These are phyloP conservation scores for Maccullochella peelii DNA, from an alignment of 2,113 vertebrate species.

Conservation along the genomic window DNA sequence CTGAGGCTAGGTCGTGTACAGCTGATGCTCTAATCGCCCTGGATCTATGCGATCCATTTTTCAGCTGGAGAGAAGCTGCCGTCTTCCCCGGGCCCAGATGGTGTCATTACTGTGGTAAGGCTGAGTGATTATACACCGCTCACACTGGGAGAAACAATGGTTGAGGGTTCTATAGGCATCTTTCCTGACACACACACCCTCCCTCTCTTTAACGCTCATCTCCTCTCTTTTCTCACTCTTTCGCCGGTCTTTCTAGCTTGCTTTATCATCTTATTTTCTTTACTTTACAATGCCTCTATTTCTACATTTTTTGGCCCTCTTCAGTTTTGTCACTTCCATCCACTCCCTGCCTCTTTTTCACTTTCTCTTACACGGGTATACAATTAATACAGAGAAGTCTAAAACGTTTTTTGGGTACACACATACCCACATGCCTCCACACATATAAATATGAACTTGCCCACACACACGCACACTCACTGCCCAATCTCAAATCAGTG, in stretches of 20 bases:
- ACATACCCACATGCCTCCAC: not conserved
- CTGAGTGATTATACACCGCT: constrained; percentile 84
- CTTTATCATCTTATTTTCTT: constrained; percentile 23
- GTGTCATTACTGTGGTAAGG: constrained; percentile 85
- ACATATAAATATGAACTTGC: constrained; percentile 28
- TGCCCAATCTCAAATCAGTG: constrained; percentile 45
- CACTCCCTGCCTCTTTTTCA: not conserved
- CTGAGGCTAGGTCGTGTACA: constrained; percentile 61
- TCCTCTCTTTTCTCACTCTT: constrained; percentile 18
- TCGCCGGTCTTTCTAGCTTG: constrained; percentile 23
- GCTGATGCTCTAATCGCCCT: constrained; percentile 82
- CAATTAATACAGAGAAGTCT: constrained; percentile 47
- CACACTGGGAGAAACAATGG: constrained; percentile 80
- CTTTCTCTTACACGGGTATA: constrained; percentile 13
- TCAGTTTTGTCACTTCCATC: not conserved
- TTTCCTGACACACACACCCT: constrained; percentile 53
- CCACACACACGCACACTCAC: constrained; percentile 20
- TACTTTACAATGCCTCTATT: constrained; percentile 2
- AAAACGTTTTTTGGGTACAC: constrained; percentile 7
- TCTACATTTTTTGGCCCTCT: not conserved
- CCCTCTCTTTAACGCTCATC: constrained; percentile 3
- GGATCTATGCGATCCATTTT: constrained; percentile 83
- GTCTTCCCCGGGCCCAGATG: constrained; percentile 84
- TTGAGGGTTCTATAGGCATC: constrained; percentile 74
- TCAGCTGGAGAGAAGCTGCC: constrained; percentile 79